phyloP scores from a whole-genome alignment of 2,888 invertebrate genomes.

The Macrosoma leucophasiata region DNA sequence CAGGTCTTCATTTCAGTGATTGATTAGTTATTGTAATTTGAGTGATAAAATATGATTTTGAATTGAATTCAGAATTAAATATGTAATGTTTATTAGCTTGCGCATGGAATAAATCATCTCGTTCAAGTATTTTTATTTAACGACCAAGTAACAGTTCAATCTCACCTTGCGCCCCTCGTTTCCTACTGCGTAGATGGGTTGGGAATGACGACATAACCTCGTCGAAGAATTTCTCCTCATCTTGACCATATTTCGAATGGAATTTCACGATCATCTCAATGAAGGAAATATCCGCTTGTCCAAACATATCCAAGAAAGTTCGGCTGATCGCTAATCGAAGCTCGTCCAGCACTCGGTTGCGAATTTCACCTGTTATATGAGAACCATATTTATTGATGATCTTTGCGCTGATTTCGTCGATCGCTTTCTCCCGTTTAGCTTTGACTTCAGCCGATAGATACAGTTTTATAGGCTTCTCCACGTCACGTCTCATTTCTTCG shows the following conservation, averaged over 20 bases:
- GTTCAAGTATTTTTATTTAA: too few species aligned
- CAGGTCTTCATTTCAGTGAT: too few species aligned
- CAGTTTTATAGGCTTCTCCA: conserved; percentile 6
- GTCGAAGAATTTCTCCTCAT: conserved; percentile 45
- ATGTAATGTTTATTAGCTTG: too few species aligned
- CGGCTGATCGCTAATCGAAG: conserved; percentile 34
- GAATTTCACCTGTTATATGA: conserved; percentile 33
- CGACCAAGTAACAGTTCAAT: too few species aligned
- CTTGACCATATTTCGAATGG: conserved; percentile 41
- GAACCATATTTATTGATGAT: conserved; percentile 40
- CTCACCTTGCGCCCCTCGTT: conserved; percentile 53
- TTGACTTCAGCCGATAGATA: conserved; percentile 24
- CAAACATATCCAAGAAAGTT: conserved; percentile 47
- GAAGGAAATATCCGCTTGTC: conserved; percentile 47
- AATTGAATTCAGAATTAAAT: too few species aligned
- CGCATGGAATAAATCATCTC: too few species aligned
- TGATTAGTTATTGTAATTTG: too few species aligned
- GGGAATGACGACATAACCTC: conserved; percentile 46
- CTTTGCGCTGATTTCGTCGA: conserved; percentile 43
- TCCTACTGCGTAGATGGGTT: conserved; percentile 35
- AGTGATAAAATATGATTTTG: too few species aligned
- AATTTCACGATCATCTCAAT: conserved; percentile 56
- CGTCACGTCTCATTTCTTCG: conserved; percentile 3
- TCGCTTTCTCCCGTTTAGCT: conserved; percentile 47
- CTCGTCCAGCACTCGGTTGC: conserved; percentile 37